Percentiles rank a stretch among this genome's conserved stretches.
Evolutionary conservation across 2,888 invertebrate genomes (phyloP).

Genomic region (Cryptosula pallasiana): DNA sequence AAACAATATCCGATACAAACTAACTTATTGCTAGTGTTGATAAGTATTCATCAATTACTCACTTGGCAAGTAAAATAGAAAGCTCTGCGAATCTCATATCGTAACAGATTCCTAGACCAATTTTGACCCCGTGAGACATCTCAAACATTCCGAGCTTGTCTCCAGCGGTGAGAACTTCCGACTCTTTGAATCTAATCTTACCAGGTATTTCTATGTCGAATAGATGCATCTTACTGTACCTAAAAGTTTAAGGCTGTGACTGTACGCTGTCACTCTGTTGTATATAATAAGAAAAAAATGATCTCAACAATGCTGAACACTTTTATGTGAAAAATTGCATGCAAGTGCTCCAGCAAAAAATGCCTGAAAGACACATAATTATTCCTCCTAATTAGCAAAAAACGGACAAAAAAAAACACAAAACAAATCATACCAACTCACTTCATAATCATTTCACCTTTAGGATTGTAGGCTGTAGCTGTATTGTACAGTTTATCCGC

Average conservation of each 20-base stretch:
- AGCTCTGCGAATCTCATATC: constrained; percentile 87
- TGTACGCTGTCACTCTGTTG: no score
- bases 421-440: constrained; percentile 52
- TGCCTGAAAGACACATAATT: no score
- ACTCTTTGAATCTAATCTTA: constrained; percentile 87
- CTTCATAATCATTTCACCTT: constrained; percentile 71
- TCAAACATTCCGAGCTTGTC: constrained; percentile 68
- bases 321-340: no score
- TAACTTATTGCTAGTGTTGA: not conserved
- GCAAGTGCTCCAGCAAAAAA: no score
- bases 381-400: no score
- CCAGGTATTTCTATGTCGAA: constrained; percentile 94
- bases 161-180: constrained; percentile 74
- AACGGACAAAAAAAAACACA: no score
- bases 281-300: no score
- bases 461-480: constrained; percentile 75
- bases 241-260: no score
- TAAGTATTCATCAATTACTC: constrained; percentile 23
- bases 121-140: constrained; percentile 56
- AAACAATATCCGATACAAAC: not conserved
- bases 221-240: constrained; percentile 69
- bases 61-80: constrained; percentile 32
- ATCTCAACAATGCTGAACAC: no score
- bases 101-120: constrained; percentile 91
- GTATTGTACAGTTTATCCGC: constrained; percentile 69